Evolutionary conservation across 2,797 vertebrate genomes (phyloP).

Genomic region (Orestias chungarensis): DNA sequence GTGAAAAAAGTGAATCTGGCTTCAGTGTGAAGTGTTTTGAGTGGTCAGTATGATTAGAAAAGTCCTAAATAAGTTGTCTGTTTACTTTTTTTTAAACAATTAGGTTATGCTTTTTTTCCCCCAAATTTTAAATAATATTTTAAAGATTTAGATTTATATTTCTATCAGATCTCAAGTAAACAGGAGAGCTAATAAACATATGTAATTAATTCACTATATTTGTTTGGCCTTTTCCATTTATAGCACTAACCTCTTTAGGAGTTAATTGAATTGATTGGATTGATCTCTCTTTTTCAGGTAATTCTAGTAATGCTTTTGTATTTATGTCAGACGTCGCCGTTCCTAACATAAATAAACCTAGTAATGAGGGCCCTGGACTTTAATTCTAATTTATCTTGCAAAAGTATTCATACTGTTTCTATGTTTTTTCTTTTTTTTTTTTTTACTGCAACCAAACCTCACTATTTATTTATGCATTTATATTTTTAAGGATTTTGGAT

Average conservation of each 20-base stretch:
- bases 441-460: neutral
- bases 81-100: too few species aligned
- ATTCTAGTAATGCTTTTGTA: conserved; percentile 22
- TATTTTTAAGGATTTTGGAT: neutral
- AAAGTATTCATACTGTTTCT: neutral
- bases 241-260: conserved; percentile 60
- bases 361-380: conserved; percentile 62
- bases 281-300: conserved; percentile 7
- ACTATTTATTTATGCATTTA: neutral
- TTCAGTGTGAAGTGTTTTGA: too few species aligned
- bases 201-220: neutral
- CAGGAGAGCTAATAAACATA: conserved; percentile 10
- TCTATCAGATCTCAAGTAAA: conserved; percentile 37
- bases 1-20: too few species aligned
- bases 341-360: conserved; percentile 57
- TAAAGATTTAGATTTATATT: conserved; percentile 46
- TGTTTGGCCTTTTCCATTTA: conserved; percentile 4
- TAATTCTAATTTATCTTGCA: conserved; percentile 12
- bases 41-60: too few species aligned
- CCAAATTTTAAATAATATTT: conserved; percentile 36
- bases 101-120: conserved; percentile 24
- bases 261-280: conserved; percentile 20
- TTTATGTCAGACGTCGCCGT: neutral
- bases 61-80: too few species aligned
- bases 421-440: neutral